Evolutionary conservation across 1,140 invertebrate species (phyloP).

Genomic region (Papilio polyxenes): DNA sequence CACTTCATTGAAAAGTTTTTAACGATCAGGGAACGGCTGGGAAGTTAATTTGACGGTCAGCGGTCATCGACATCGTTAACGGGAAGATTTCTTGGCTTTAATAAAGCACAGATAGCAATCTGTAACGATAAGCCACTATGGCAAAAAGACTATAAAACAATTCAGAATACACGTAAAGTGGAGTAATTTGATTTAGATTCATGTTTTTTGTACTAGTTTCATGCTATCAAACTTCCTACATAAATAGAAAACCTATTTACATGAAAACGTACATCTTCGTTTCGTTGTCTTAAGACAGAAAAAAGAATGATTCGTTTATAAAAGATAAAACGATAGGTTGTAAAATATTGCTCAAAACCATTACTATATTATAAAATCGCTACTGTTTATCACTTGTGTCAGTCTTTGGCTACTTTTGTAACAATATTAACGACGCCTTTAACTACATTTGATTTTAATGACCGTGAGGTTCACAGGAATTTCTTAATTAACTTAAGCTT

Average conservation of each 20-base stretch:
- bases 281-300: too few species aligned
- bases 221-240: too few species aligned
- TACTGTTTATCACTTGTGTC: conserved; percentile 7
- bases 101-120: background rate
- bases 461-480: conserved; percentile 22
- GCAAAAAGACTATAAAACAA: background rate
- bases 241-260: too few species aligned
- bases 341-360: background rate
- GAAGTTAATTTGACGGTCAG: conserved; percentile 11
- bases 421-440: conserved; percentile 13
- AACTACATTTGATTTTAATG: conserved; percentile 23
- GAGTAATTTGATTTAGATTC: too few species aligned
- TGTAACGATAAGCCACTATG: background rate
- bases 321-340: background rate
- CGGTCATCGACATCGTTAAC: background rate
- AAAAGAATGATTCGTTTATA: background rate
- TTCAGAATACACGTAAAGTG: background rate
- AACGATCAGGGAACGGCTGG: background rate
- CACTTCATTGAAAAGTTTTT: conserved; percentile 15
- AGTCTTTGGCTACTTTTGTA: background rate
- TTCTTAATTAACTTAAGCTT: conserved; percentile 3
- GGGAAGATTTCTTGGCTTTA: background rate
- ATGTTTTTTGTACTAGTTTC: too few species aligned
- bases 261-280: too few species aligned
- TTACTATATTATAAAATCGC: conserved; percentile 7